phyloP scores from a whole-genome alignment of 2,113 vertebrate species.

The Zonotrichia leucophrys region DNA sequence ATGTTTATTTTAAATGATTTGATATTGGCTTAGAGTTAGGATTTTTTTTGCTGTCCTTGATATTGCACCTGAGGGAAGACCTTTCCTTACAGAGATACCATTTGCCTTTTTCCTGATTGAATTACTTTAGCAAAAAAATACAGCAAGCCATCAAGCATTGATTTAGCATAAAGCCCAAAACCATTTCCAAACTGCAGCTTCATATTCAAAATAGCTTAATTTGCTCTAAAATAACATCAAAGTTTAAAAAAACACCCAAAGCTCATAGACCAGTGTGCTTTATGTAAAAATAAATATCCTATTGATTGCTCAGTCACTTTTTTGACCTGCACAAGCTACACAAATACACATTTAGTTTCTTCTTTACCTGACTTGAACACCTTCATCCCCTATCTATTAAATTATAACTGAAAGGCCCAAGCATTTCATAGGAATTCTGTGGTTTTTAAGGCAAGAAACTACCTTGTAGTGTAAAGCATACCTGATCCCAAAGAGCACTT shows the following conservation, averaged over 20 bases:
- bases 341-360: not conserved
- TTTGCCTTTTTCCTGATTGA: not conserved
- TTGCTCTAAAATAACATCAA: not conserved
- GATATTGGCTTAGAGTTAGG: not conserved
- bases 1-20: not conserved
- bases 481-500: not conserved
- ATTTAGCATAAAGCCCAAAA: not conserved
- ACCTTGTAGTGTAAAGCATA: not conserved
- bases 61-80: not conserved
- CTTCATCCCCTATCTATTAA: not conserved
- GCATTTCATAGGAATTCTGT: not conserved
- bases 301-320: not conserved
- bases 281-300: not conserved
- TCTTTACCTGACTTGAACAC: not conserved
- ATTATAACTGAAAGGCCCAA: not conserved
- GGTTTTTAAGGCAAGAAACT: not conserved
- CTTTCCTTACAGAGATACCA: not conserved
- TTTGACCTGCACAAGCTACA: not conserved
- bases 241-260: not conserved
- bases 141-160: not conserved
- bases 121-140: not conserved
- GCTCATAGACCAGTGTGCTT: not conserved
- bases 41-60: not conserved
- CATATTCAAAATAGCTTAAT: not conserved
- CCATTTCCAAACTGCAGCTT: not conserved